Conservation (phyloP, 1,140 invertebrate species). For the Agraylea sexmaculata region DNA sequence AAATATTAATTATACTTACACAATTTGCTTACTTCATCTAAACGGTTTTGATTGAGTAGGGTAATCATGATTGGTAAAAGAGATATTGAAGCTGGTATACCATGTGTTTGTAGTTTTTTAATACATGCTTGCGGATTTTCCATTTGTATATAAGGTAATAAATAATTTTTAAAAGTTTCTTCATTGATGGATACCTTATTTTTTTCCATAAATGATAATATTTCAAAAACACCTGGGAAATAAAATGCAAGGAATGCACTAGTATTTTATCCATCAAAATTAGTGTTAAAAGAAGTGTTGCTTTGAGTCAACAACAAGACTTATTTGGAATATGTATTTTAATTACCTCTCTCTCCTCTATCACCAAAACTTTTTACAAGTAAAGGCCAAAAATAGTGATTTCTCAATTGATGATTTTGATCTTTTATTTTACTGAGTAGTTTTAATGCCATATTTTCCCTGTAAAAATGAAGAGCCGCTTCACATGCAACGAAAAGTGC, state of each 20-base stretch:
- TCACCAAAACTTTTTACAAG: slow-evolving; percentile 28
- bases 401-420: slow-evolving; percentile 31
- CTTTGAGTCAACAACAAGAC: too few species aligned
- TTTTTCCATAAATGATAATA: slow-evolving; percentile 36
- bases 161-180: slow-evolving; percentile 41
- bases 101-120: slow-evolving; percentile 35
- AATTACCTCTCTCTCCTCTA: slow-evolving; percentile 34
- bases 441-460: slow-evolving; percentile 31
- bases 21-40: slow-evolving; percentile 33
- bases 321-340: background rate
- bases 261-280: slow-evolving; percentile 7
- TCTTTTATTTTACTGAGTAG: slow-evolving; percentile 39
- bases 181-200: slow-evolving; percentile 38
- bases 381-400: slow-evolving; percentile 50
- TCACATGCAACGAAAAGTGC: slow-evolving; percentile 31
- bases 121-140: slow-evolving; percentile 34
- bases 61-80: slow-evolving; percentile 38
- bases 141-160: slow-evolving; percentile 39
- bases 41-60: slow-evolving; percentile 33
- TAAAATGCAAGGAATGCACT: slow-evolving; percentile 4
- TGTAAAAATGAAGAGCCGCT: slow-evolving; percentile 28
- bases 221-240: slow-evolving; percentile 37
- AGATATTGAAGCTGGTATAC: slow-evolving; percentile 27
- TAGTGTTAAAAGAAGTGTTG: background rate
- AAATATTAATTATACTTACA: slow-evolving; percentile 28